Evolutionary conservation across 2,113 vertebrate genomes (phyloP).

Genomic region (Speoplatyrhinus poulsoni): DNA sequence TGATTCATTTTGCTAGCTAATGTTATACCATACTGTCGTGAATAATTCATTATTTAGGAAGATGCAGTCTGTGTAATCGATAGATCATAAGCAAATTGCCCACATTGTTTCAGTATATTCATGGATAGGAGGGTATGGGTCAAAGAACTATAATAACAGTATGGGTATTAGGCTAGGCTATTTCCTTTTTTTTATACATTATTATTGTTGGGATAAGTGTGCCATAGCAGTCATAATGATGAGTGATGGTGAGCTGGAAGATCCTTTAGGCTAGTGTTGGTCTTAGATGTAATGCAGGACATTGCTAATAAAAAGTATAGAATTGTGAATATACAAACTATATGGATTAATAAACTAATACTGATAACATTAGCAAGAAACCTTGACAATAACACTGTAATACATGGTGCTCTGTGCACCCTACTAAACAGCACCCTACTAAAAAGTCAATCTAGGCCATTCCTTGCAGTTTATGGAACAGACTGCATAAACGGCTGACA

Average conservation of each 20-base stretch:
- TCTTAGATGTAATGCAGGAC: background rate
- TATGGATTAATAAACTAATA: too few species aligned
- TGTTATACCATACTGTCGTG: too few species aligned
- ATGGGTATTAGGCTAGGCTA: too few species aligned
- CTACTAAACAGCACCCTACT: slow-evolving; percentile 7
- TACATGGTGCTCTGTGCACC: background rate
- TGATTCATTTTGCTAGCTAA: too few species aligned
- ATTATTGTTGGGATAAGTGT: background rate
- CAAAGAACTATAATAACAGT: too few species aligned
- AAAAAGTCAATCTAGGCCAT: slow-evolving; percentile 19
- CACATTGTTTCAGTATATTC: too few species aligned
- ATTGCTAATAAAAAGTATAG: background rate
- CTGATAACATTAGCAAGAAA: too few species aligned
- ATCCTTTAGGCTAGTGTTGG: background rate
- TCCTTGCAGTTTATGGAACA: slow-evolving; percentile 22
- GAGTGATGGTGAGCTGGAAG: background rate
- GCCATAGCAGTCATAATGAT: background rate
- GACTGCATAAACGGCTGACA: background rate
- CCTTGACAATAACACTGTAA: background rate
- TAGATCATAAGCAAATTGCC: too few species aligned
- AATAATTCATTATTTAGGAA: too few species aligned
- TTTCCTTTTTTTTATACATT: too few species aligned
- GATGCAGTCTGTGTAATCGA: too few species aligned
- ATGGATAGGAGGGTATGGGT: too few species aligned
- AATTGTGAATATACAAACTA: background rate